Base-by-base conservation (phyloP, 1,140 invertebrate genomes). In the Halyomorpha halys region DNA sequence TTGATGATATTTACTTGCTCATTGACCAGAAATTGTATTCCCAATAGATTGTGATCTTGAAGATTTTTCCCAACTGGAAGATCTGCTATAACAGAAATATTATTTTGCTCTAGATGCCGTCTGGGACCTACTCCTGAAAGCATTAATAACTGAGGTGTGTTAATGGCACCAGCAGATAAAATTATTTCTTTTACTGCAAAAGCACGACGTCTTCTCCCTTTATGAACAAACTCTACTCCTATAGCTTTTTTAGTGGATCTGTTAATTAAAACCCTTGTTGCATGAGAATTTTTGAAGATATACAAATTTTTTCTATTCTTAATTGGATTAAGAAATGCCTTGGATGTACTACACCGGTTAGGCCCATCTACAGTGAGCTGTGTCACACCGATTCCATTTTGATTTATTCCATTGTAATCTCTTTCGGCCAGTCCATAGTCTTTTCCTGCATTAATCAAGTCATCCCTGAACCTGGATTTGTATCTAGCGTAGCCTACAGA, bases 31-130 rank as follows among this genome's bases (percentile, higher is more conserved):
- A 64, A 45, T 13, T 39, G 79, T 80, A 34, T 79, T 72, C 1
- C 23, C 49, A 66, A 44, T 4, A 66, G 2, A 86, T 76, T 69
- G 68, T 90, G 89, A 74, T 90, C 87, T 71, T 87, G 84, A 0
- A 93, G 77, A 73, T 92, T 92, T 61, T 84, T 79, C 1, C 91
- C 91, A 0, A 92, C 88, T 25, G 66, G 80, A 15, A 85, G 73
- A 66, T 87, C 80, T 69, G 85, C 75, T 14, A 89, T 73, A 0
- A 86, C 73, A 0, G 79, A 76, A 44, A 91, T 85, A 0, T 82
- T 81, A 1, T 90, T 73, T 30, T 83, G 78, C 54, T 82, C 72
- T 2, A 94, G 74, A 67, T 89, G 81, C 23, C 82, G 74, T 64
- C 72, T 78, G 0, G 86, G 86, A 6, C 87, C 88, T 44, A 90